Evolutionary conservation across 2,113 vertebrate species (phyloP).

Genomic region (Actinemys pallida): DNA sequence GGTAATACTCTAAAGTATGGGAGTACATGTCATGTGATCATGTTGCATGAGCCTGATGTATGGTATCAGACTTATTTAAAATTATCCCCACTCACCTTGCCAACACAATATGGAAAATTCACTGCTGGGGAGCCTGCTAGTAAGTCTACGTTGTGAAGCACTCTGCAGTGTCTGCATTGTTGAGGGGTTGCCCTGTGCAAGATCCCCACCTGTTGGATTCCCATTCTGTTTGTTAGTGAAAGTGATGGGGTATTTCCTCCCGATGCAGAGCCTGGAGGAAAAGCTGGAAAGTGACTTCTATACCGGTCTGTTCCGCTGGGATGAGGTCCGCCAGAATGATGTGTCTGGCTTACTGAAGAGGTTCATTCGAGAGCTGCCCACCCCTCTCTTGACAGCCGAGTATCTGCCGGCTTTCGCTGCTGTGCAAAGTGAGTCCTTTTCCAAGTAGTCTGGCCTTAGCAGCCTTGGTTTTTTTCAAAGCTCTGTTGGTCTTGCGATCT

Average conservation of each 20-base stretch:
- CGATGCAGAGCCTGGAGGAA: conserved; percentile 84
- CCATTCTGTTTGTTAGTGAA: not conserved
- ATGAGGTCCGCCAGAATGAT: conserved; percentile 90
- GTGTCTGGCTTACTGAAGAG: conserved; percentile 90
- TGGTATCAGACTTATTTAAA: not conserved
- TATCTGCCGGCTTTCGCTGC: conserved; percentile 91
- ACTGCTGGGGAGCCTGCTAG: not conserved
- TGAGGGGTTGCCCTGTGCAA: not conserved
- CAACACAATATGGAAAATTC: rapidly evolving
- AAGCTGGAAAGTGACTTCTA: conserved; percentile 89
- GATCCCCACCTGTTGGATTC: not conserved
- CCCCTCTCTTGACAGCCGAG: conserved; percentile 89
- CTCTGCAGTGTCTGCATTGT: not conserved
- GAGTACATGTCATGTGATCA: not conserved
- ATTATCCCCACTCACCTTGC: not conserved
- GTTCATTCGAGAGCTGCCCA: conserved; percentile 90
- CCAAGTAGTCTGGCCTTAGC: not conserved
- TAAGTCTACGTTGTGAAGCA: not conserved
- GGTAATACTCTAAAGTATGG: rapidly evolving
- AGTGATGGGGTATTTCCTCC: not conserved
- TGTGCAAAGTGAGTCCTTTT: conserved; percentile 85
- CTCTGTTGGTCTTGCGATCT: not conserved
- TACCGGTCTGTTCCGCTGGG: conserved; percentile 84
- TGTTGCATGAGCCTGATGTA: not conserved
- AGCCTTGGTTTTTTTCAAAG: not conserved